Base-by-base conservation (phyloP, 2,113 vertebrate species). In the Phrynocephalus versicolor region DNA sequence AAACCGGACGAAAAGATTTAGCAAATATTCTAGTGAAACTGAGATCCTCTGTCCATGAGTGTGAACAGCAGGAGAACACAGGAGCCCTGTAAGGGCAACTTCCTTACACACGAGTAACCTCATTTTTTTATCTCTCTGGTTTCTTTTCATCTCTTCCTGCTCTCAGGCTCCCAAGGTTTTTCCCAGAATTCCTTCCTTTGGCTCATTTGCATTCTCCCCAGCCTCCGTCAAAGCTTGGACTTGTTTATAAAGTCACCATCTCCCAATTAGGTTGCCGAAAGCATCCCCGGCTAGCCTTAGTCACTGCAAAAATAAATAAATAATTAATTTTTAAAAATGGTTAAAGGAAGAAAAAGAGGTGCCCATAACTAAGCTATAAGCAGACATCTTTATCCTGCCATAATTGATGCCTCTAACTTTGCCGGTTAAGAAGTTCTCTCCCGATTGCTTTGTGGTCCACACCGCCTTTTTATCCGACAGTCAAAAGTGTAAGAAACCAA, bases 331-430 rank as follows among this genome's bases (percentile, higher is more conserved):
- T n/a, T n/a, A n/a, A n/a, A n/a, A n/a, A n/a, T n/a, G n/a, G n/a
- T n/a, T n/a, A n/a, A n/a, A n/a, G n/a, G n/a, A 41, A 91, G 94
- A 94, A 94, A 94, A 95, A 95, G 73, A 95, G 93, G 92, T 91
- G 93, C 65, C 92, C 90, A 80, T 83, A 94, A 95, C 95, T 95
- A 95, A 95, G 90, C 91, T 45, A 93, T 89, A 35, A 91, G 95
- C 95, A 96, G 95, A 96, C 94, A 86, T 96, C 96, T 97, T 95
- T 95, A 96, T 97, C 95, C 95, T 94, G 94, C 94, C 79, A 90
- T 96, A 96, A 96, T 94, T 95, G 96, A 96, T 87, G 93, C 94
- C 96, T 95, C 93, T 95, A 96, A 94, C 95, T 95, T 94, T n/a
- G 92, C 95, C 95, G 96, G 94, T 95, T 90, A 87, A 89, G 92